A percentile compares a stretch with the other conserved stretches of the same genome.
Evolutionary conservation across 2,113 vertebrate genomes (phyloP).

Genomic region (Lycocorax pyrrhopterus): DNA sequence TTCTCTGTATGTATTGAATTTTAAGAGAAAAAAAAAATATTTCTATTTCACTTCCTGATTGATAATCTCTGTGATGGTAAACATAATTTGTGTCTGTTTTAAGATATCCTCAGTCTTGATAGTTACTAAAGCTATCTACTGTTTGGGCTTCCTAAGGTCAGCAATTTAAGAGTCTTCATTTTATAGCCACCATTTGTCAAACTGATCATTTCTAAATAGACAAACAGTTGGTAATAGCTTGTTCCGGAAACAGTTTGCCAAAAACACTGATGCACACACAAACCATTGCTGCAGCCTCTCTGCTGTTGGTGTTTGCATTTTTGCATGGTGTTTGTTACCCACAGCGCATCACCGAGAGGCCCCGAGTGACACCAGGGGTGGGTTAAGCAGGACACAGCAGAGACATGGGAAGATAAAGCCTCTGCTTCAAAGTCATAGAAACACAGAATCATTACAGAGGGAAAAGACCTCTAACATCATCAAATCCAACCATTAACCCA

Average conservation of each 20-base stretch:
- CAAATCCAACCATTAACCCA: neutral
- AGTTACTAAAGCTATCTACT: neutral
- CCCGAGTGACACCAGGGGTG: neutral
- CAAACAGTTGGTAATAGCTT: neutral
- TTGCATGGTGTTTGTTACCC: neutral
- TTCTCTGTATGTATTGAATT: neutral
- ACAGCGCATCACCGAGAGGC: accelerated
- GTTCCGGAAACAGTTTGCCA: neutral
- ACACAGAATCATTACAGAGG: accelerated
- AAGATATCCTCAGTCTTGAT: neutral
- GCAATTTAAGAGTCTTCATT: neutral
- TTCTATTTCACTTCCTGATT: neutral
- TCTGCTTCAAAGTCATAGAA: neutral
- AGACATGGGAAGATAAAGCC: neutral
- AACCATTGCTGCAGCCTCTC: neutral
- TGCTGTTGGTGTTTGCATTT: neutral
- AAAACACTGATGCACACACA: neutral
- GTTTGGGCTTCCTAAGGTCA: neutral
- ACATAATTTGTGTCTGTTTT: neutral
- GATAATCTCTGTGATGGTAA: neutral
- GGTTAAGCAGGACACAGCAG: neutral
- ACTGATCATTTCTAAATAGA: neutral
- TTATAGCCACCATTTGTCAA: neutral
- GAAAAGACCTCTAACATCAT: neutral
- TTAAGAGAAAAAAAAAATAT: neutral